phyloP scores from a whole-genome alignment of 2,113 vertebrate genomes.

The Podarcis raffonei region DNA sequence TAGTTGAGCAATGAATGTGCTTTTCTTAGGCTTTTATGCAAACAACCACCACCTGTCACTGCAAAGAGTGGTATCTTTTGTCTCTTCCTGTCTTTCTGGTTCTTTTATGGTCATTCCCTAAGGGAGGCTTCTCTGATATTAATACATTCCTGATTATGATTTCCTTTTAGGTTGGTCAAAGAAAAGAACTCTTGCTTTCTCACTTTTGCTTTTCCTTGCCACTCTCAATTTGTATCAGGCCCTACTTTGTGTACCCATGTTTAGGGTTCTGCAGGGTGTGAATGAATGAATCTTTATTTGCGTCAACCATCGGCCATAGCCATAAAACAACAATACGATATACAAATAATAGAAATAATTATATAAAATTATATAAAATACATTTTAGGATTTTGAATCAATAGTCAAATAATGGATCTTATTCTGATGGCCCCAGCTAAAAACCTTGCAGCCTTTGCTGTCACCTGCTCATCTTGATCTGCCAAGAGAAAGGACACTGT shows the following conservation, averaged over 20 bases:
- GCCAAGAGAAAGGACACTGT: too few species aligned
- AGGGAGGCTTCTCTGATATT: slow-evolving; percentile 10
- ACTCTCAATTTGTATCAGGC: background rate
- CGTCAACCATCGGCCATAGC: too few species aligned
- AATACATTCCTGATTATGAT: background rate
- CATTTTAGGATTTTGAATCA: too few species aligned
- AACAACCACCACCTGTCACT: too few species aligned
- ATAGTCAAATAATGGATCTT: too few species aligned
- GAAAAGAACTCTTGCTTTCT: background rate
- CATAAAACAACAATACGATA: too few species aligned
- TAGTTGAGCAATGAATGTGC: background rate
- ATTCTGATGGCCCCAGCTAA: too few species aligned
- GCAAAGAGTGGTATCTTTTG: background rate
- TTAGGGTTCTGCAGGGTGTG: background rate
- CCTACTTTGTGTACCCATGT: background rate
- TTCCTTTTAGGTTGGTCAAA: background rate
- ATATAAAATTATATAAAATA: too few species aligned
- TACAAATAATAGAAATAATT: too few species aligned
- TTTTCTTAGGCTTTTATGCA: background rate
- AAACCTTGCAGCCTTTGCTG: too few species aligned
- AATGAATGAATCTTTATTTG: too few species aligned
- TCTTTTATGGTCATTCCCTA: slow-evolving; percentile 10
- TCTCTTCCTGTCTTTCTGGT: background rate
- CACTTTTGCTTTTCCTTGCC: background rate
- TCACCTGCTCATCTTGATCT: too few species aligned